Percentiles rank a stretch among this genome's conserved stretches.
Evolutionary conservation across 2,113 vertebrate genomes (phyloP).

Genomic region (Nannospalax galili): DNA sequence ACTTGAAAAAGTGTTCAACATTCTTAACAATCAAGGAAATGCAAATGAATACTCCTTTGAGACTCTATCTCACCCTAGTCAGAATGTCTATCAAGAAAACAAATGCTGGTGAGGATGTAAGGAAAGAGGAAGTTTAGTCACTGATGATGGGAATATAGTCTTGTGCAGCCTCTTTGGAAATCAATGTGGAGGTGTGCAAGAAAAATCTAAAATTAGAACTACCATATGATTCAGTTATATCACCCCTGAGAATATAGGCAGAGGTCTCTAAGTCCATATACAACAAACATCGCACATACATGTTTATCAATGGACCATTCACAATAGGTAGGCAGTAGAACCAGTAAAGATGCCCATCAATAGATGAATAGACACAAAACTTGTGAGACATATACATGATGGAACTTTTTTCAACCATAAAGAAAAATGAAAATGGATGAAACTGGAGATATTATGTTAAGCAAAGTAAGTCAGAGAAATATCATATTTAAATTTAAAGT

Average conservation of each 20-base stretch:
- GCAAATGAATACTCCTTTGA: too few species aligned
- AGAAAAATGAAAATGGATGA: neutral
- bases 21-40: too few species aligned
- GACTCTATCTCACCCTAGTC: too few species aligned
- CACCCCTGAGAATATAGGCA: neutral
- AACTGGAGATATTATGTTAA: neutral
- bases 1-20: neutral
- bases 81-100: neutral
- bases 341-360: neutral
- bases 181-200: too few species aligned
- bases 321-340: neutral
- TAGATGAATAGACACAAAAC: neutral
- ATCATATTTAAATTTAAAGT: too few species aligned
- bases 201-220: neutral
- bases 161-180: neutral
- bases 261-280: neutral
- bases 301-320: neutral
- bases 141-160: neutral
- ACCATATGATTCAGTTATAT: neutral
- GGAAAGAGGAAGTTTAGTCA: neutral
- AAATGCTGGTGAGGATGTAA: neutral
- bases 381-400: neutral
- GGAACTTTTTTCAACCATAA: neutral
- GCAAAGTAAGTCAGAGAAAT: neutral
- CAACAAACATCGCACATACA: neutral